phyloP scores from a whole-genome alignment of 2,888 invertebrate species.

The Sycophila texana region DNA sequence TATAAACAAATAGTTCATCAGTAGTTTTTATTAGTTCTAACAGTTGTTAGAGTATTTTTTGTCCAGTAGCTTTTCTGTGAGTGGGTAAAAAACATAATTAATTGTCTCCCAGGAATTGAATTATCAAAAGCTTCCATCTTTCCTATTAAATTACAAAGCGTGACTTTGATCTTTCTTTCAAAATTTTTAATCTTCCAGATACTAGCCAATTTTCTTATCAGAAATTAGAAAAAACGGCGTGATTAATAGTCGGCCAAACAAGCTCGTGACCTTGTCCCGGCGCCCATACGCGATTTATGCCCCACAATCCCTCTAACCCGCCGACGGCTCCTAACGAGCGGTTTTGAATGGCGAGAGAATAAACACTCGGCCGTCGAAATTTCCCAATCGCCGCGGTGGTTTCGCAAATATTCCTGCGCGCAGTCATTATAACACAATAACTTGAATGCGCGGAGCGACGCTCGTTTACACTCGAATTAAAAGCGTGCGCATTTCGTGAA shows the following conservation, averaged over 20 bases:
- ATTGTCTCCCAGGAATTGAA: too few species aligned
- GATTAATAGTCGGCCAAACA: neutral
- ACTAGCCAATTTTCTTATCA: neutral
- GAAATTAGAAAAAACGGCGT: neutral
- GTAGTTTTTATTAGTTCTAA: too few species aligned
- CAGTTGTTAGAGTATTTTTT: too few species aligned
- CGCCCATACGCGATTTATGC: too few species aligned
- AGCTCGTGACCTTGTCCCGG: too few species aligned
- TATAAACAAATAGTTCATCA: too few species aligned
- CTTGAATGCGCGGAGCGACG: neutral
- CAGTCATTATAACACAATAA: conserved; percentile 1
- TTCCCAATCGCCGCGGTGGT: neutral
- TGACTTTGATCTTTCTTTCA: conserved; percentile 1
- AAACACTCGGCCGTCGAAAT: neutral
- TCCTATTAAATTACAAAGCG: neutral
- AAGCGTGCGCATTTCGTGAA: neutral
- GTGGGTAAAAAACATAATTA: too few species aligned
- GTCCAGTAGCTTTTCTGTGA: too few species aligned
- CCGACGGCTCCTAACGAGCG: too few species aligned
- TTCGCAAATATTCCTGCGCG: neutral
- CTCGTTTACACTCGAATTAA: neutral
- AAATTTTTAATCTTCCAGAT: neutral
- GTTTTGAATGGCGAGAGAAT: neutral
- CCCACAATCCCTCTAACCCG: too few species aligned
- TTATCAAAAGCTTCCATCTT: too few species aligned